Base-by-base conservation (phyloP, 1,140 invertebrate species). In the Apolygus lucorum region DNA sequence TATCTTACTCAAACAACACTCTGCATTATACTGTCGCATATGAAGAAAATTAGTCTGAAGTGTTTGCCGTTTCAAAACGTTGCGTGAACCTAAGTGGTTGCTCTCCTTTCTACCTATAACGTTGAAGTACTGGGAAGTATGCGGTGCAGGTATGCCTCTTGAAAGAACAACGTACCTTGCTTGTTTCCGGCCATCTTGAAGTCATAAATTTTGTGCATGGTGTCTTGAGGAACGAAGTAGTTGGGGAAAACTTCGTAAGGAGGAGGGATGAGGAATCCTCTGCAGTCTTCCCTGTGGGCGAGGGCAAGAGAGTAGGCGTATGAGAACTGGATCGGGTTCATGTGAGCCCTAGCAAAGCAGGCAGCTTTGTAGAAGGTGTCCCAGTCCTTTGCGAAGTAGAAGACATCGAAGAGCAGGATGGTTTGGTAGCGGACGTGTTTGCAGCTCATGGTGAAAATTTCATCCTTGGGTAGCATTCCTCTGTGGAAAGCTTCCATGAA, bases 231-330 rank as follows among this genome's bases (percentile, higher is more conserved):
- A 72, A 88, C 84, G 80, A 85, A 85, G 74, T 81, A 82, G 76
- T 85, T 82, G 25, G 88, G 88, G 68, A 84, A 82, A n/a, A 88
- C 80, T 78, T 90, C 88, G 72, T 87, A 88, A 2, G 86, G 81
- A 28, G 86, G 82, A 0, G 88, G 87, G 1, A 88, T 74, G 2
- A 82, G 77, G 24, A 89, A 78, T 26, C 81, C 82, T 62, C 82
- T 81, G 75, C 83, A 85, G 72, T 88, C 87, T 1, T 79, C 76
- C 54, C 86, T 81, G 72, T 88, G 85, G 25, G 84, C 75, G 2
- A 88, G 76, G 0, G 87, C 85, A 1, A 85, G 78, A 17, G 81
- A 82, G 1, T 87, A 76, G 26, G 85, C 82, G 69, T 88, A 86
- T 0, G 84, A 79, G 74, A 87, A 90, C 74, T 87, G 78, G 59